Percentiles rank a stretch among this genome's conserved stretches.
These are phyloP conservation scores for Salmo trutta DNA, from an alignment of 2,797 vertebrate genomes.

Conservation along the genomic window DNA sequence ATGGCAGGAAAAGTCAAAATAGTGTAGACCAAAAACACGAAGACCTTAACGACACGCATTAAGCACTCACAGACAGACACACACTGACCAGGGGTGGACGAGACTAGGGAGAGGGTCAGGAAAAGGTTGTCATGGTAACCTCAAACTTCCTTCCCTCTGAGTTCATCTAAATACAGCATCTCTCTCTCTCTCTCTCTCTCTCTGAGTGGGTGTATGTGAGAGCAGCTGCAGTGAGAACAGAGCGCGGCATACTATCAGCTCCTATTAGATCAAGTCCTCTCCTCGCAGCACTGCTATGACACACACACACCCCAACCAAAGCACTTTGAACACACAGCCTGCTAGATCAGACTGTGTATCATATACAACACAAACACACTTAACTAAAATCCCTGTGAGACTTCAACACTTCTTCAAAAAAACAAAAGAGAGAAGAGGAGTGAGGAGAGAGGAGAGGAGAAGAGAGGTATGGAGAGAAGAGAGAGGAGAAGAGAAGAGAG, in stretches of 20 bases:
- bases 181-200: slow-evolving; percentile 26
- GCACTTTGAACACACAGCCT: not conserved
- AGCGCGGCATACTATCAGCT: slow-evolving; percentile 53
- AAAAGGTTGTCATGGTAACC: slow-evolving; percentile 69
- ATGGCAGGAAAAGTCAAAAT: slow-evolving; percentile 19
- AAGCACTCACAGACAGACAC: slow-evolving; percentile 15
- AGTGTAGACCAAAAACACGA: no score
- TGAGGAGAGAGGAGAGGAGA: not conserved
- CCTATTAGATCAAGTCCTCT: slow-evolving; percentile 62
- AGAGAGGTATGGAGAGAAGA: not conserved
- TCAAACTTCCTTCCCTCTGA: slow-evolving; percentile 64
- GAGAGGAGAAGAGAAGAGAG: not conserved
- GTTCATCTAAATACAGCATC: slow-evolving; percentile 61
- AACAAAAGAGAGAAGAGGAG: not conserved
- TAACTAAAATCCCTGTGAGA: not conserved
- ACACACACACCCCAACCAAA: not conserved
- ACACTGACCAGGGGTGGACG: slow-evolving; percentile 4
- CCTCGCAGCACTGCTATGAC: slow-evolving; percentile 2
- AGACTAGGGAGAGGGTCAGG: slow-evolving; percentile 52
- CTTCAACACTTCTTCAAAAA: not conserved
- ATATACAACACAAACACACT: not conserved
- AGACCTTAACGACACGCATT: not conserved
- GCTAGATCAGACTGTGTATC: not conserved
- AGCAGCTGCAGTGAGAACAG: slow-evolving; percentile 62
- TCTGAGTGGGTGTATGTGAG: slow-evolving; percentile 62